These are phyloP conservation scores for Sebastes itinus DNA, from an alignment of 2,797 vertebrate species.

Conservation along the genomic window DNA sequence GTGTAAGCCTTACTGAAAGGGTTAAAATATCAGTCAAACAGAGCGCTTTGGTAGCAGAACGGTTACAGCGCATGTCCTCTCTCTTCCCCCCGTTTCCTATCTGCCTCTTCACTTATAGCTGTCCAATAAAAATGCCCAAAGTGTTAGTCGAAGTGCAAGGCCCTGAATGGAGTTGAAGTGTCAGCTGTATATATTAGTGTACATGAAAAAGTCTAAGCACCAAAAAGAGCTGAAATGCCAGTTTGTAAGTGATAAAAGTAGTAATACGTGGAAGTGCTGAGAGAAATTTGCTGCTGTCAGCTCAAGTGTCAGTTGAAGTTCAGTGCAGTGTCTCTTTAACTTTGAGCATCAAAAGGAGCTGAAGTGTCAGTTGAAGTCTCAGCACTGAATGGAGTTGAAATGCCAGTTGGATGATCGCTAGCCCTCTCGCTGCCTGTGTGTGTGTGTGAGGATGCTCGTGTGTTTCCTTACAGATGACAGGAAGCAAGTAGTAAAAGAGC, in stretches of 20 bases:
- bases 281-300: background rate
- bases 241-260: background rate
- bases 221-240: background rate
- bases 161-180: background rate
- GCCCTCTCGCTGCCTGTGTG: no score
- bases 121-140: background rate
- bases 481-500: no score
- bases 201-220: background rate
- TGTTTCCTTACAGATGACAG: background rate
- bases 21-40: background rate
- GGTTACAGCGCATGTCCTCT: background rate
- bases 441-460: background rate
- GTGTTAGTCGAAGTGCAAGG: background rate
- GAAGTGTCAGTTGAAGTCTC: background rate
- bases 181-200: background rate
- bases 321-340: background rate
- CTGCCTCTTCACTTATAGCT: background rate
- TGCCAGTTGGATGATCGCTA: background rate
- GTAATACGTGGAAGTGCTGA: background rate
- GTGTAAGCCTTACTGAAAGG: background rate
- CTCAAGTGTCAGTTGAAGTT: background rate
- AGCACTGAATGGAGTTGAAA: background rate
- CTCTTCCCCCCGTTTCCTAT: background rate
- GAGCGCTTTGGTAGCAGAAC: background rate
- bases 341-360: background rate